Evolutionary conservation across 2,113 vertebrate species (phyloP).

Genomic region (Phasianus colchicus): DNA sequence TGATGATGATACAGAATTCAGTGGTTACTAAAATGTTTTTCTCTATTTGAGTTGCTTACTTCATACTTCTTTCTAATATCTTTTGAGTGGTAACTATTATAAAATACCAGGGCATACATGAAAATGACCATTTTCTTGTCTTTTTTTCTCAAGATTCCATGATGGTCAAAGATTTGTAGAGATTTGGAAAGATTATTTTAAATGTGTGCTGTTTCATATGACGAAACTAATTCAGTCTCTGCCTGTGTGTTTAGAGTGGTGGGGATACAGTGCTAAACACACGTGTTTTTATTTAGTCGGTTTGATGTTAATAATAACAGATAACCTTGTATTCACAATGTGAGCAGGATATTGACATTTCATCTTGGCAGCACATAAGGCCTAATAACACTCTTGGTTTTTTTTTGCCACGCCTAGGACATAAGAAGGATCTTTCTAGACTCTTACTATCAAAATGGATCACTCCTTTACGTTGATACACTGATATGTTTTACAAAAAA

Average conservation of each 20-base stretch:
- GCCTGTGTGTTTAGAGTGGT: neutral
- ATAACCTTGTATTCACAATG: neutral
- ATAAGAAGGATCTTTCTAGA: neutral
- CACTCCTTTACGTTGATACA: neutral
- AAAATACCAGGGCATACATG: too few relatives aligned
- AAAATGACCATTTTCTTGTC: neutral
- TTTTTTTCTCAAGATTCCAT: neutral
- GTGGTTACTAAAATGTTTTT: neutral
- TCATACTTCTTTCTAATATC: neutral
- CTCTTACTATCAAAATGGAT: neutral
- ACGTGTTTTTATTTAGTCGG: neutral
- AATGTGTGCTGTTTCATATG: neutral
- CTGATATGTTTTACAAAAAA: neutral
- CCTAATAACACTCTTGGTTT: neutral
- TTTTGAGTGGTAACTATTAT: neutral
- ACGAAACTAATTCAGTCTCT: neutral
- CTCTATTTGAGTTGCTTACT: neutral
- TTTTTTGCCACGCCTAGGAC: neutral
- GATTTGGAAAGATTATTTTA: too few relatives aligned
- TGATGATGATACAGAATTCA: accelerated
- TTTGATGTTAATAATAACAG: neutral
- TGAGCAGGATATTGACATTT: neutral
- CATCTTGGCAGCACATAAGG: accelerated
- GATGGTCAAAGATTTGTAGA: neutral
- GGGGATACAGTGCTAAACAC: neutral